Base-by-base conservation (phyloP, 2,797 vertebrate genomes). In the Cyclura pinguis region DNA sequence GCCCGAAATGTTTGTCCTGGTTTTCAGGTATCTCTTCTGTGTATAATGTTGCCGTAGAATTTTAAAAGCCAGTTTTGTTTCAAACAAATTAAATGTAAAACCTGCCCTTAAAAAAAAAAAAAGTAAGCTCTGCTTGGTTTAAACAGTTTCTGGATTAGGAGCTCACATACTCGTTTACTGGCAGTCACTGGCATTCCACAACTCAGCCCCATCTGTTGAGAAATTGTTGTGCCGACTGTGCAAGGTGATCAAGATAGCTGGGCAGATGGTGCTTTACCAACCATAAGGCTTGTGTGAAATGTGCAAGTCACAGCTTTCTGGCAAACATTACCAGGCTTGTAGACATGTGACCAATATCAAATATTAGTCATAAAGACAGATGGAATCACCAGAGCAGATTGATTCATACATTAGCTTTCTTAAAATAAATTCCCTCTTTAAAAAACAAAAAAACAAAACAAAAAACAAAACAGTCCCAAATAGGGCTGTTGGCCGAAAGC, bases 311-410 rank as follows among this genome's bases (percentile, higher is more conserved):
- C 2, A 22, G 1, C 0, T 80, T 92, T 73, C 55, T 85, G 32
- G 72, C 72, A 91, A 90, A 87, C 6, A 89, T 55, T 81, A 90
- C 76, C 88, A 47, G 64, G 87, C 64, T 90, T 90, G 89, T 35
- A 29, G 29, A 18, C 22, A n/a, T 2, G 20, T 72, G 88, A 90
- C 10, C 82, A 10, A 55, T 84, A 85, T 57, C 52, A 91, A 91
- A 93, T 90, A 12, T 29, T 67, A 27, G 67, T 82, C 67, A 59
- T 78, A 87, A 64, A 78, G 47, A 80, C 55, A 89, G 64, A 80
- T 81, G 69, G 27, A 32, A 52, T 64, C 16, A 42, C 24, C 55
- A 76, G 32, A 38, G 59, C 20, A 62, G 29, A 76, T 32, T 42
- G 4, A 3, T 50, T 83, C 27, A n/a, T 84, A 6, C 80, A 88